Evolutionary conservation across 1,140 invertebrate species (phyloP), one percentile per base, ranked within the genome.

Genomic region (Drosophila punjabiensis): DNA sequence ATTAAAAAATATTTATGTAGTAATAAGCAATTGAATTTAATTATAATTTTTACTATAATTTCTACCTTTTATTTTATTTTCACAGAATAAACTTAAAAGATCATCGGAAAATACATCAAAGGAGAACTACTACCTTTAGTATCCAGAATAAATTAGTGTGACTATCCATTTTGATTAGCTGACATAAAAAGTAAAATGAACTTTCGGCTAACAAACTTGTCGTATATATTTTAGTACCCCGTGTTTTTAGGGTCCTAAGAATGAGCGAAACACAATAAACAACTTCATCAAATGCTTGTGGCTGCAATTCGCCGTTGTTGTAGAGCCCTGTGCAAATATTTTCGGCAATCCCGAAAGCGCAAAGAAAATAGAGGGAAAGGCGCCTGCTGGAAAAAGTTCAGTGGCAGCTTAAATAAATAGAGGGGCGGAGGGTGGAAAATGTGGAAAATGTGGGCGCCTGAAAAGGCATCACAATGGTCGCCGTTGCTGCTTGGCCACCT

Each of bases 201-300:
- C 53, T 24, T 39, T 5, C 3, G 2, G 20, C 53, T 24, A 56
- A 24, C 53, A 37, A 56, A 56, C 35, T 24, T 58, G 55, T 39
- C 35, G 20, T 24, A 39, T 39, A 58, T 16, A n/a, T 39, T 39
- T 58, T 58, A 58, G 14, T 58, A 58, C 55, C 55, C 20, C 32
- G n/a, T 14, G 13, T 33, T 37, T 33, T 37, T 28, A 67, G 64
- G 20, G 52, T 76, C 41, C 41, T 7, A 16, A 59, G 70, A 47
- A 59, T 62, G 52, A 50, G 52, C 35, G 28, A 64, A 71, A 79
- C 55, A 81, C 76, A 64, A 62, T 70, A 79, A 78, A 84, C 61
- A 88, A 88, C 69, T 89, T 88, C 81, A 84, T 89, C 74, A 88
- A 88, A 74, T 77, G 86, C 68, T 66, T 87, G 85, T 62, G 84